phyloP scores from a whole-genome alignment of 2,888 invertebrate species.

The Odontothrips loti region DNA sequence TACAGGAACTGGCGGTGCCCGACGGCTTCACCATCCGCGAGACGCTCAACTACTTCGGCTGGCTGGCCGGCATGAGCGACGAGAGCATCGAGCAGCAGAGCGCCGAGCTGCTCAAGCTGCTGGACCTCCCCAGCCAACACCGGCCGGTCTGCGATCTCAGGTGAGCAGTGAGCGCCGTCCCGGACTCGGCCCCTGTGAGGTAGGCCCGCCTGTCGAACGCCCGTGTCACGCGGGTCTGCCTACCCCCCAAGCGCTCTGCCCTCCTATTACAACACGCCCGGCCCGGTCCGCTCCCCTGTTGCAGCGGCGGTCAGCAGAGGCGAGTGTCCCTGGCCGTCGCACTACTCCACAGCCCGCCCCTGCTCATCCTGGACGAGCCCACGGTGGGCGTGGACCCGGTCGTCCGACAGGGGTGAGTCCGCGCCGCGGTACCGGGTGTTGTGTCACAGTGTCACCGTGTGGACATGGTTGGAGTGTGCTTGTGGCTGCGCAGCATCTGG shows the following conservation, averaged over 20 bases:
- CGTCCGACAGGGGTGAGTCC: constrained; percentile 40
- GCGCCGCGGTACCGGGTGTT: neutral
- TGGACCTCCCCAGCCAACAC: neutral
- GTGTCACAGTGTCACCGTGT: too few species aligned
- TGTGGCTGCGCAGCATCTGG: constrained; percentile 45
- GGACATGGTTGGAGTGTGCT: too few species aligned
- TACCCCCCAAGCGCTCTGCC: too few species aligned
- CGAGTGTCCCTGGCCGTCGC: constrained; percentile 51
- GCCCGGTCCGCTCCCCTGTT: neutral
- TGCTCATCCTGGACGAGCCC: constrained; percentile 52
- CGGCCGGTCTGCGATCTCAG: neutral
- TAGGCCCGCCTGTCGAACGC: too few species aligned
- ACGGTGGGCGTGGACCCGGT: constrained; percentile 52
- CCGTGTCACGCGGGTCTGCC: too few species aligned
- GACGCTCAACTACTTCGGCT: constrained; percentile 46
- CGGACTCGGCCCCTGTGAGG: too few species aligned
- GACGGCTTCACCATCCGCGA: constrained; percentile 20
- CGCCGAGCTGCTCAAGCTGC: neutral
- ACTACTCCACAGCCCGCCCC: constrained; percentile 49
- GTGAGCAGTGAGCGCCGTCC: neutral
- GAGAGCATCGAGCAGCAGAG: constrained; percentile 27
- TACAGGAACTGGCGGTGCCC: neutral
- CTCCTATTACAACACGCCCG: too few species aligned
- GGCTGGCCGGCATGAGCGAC: constrained; percentile 46
- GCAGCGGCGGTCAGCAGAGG: constrained; percentile 51